Evolutionary conservation across 2,888 invertebrate genomes (phyloP).

Genomic region (Meta bourneti): DNA sequence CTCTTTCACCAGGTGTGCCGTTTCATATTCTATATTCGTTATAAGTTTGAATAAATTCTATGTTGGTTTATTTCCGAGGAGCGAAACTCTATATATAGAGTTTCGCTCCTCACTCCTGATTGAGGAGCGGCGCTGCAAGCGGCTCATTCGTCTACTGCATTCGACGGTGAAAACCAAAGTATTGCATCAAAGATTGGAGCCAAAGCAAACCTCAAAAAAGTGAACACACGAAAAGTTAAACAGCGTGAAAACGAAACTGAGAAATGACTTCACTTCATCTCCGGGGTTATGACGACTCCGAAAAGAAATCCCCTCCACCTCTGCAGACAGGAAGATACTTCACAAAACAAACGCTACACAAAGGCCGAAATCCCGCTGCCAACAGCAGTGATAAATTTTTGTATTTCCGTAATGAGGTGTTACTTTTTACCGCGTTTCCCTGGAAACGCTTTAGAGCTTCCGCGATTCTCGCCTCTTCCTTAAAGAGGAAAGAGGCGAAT

Average conservation of each 20-base stretch:
- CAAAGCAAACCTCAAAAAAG: too few species aligned
- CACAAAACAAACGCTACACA: not conserved
- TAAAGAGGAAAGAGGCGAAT: too few species aligned
- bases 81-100: too few species aligned
- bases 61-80: too few species aligned
- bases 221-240: not conserved
- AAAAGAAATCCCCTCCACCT: not conserved
- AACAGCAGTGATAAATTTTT: not conserved
- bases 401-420: conserved; percentile 6
- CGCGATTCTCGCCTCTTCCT: not conserved
- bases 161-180: too few species aligned
- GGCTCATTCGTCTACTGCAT: too few species aligned
- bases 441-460: conserved; percentile 17
- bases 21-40: too few species aligned
- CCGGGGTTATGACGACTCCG: not conserved
- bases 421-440: conserved; percentile 2
- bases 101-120: too few species aligned
- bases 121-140: too few species aligned
- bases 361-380: not conserved
- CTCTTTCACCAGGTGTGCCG: too few species aligned
- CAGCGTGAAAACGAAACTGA: not conserved
- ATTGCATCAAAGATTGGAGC: too few species aligned
- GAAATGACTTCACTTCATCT: not conserved
- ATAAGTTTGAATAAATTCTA: too few species aligned
- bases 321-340: not conserved